Evolutionary conservation across 2,888 invertebrate species (phyloP).

Genomic region (Tiphia femorata): DNA sequence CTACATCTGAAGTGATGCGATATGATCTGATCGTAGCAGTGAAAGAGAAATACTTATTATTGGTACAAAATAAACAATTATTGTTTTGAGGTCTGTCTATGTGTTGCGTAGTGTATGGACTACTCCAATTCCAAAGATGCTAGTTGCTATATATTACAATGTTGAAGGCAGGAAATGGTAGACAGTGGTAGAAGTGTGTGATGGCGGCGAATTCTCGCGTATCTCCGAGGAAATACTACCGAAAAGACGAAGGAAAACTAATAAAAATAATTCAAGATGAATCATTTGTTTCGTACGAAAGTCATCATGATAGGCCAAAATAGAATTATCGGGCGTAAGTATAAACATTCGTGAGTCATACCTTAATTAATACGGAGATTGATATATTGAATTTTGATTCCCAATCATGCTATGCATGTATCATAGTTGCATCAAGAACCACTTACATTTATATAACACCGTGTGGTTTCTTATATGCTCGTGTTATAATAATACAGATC

Average conservation of each 20-base stretch:
- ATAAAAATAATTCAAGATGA: slow-evolving; percentile 46
- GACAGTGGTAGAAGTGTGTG: no score
- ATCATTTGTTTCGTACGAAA: slow-evolving; percentile 56
- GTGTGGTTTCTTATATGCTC: slow-evolving; percentile 18
- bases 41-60: no score
- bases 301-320: slow-evolving; percentile 47
- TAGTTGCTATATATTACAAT: background rate
- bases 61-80: no score
- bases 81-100: no score
- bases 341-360: slow-evolving; percentile 10
- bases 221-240: slow-evolving; percentile 40
- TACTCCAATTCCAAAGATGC: no score
- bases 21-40: no score
- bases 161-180: slow-evolving; percentile 19
- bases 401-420: slow-evolving; percentile 1
- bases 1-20: no score
- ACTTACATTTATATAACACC: slow-evolving; percentile 30
- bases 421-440: slow-evolving; percentile 15
- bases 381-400: slow-evolving; percentile 4
- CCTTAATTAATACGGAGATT: slow-evolving; percentile 12
- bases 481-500: background rate
- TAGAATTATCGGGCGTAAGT: slow-evolving; percentile 53
- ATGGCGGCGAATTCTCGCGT: slow-evolving; percentile 50
- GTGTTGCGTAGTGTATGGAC: no score
- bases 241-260: slow-evolving; percentile 23